Evolutionary conservation across 2,113 vertebrate genomes (phyloP).

Genomic region (Anolis sagrei): DNA sequence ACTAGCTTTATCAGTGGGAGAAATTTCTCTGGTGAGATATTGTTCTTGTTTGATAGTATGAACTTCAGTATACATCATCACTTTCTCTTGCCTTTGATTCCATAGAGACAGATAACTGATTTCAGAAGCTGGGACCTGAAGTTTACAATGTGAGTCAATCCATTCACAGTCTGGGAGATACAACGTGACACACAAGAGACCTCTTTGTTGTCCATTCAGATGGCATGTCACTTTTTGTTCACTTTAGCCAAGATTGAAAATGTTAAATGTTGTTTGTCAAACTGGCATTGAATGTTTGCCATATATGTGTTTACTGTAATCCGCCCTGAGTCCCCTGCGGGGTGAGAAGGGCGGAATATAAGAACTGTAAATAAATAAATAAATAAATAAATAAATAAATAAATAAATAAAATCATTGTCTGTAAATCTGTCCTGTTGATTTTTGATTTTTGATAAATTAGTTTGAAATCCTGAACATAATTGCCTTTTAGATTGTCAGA

Average conservation of each 20-base stretch:
- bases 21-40: conserved; percentile 19
- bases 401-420: too few species aligned
- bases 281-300: too few species aligned
- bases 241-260: background rate
- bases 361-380: too few species aligned
- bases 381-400: too few species aligned
- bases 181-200: background rate
- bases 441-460: too few species aligned
- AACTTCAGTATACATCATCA: conserved; percentile 20
- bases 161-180: background rate
- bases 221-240: background rate
- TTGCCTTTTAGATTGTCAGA: background rate
- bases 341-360: too few species aligned
- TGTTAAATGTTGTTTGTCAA: too few species aligned
- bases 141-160: conserved; percentile 25
- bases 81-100: background rate
- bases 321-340: too few species aligned
- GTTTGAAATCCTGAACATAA: too few species aligned
- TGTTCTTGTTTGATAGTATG: conserved; percentile 16
- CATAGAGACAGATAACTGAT: background rate
- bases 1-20: conserved; percentile 13
- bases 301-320: too few species aligned
- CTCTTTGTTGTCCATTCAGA: background rate
- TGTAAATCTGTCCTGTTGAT: too few species aligned
- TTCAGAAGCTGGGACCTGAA: conserved; percentile 24